Percentiles rank a stretch among this genome's conserved stretches.
Evolutionary conservation across 2,797 vertebrate species (phyloP).

Genomic region (Myripristis murdjan): DNA sequence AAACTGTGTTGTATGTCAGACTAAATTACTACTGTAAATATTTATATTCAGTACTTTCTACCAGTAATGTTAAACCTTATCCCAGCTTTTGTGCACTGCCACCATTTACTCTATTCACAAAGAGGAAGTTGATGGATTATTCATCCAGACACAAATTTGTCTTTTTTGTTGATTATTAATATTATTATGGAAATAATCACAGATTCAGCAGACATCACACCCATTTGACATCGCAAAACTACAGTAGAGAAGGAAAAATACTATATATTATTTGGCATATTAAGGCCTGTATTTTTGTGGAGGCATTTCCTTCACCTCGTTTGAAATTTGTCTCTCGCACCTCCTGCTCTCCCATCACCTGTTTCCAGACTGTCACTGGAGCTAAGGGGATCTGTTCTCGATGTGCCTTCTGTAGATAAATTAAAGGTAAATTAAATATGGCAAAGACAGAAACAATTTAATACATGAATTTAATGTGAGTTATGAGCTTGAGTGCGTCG

Average conservation of each 20-base stretch:
- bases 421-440: background rate
- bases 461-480: background rate
- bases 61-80: background rate
- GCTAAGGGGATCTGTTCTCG: background rate
- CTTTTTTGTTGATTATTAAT: background rate
- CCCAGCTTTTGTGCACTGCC: slow-evolving; percentile 8
- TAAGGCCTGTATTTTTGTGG: too few relatives aligned
- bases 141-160: slow-evolving; percentile 42
- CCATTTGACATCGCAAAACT: too few relatives aligned
- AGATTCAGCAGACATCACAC: too few relatives aligned
- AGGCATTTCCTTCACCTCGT: slow-evolving; percentile 24
- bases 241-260: too few relatives aligned
- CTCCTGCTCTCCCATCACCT: background rate
- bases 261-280: too few relatives aligned
- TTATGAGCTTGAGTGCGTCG: background rate
- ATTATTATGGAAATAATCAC: too few relatives aligned
- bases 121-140: slow-evolving; percentile 59
- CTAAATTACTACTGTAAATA: slow-evolving; percentile 8
- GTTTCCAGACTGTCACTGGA: slow-evolving; percentile 21
- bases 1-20: background rate
- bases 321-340: too few relatives aligned
- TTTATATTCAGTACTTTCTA: slow-evolving; percentile 22
- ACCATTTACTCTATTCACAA: slow-evolving; percentile 31
- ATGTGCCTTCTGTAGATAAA: slow-evolving; percentile 1
- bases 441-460: background rate